Percentiles rank a stretch among this genome's conserved stretches.
Evolutionary conservation across 2,888 invertebrate genomes (phyloP).

Genomic region (Drosophila affinis): DNA sequence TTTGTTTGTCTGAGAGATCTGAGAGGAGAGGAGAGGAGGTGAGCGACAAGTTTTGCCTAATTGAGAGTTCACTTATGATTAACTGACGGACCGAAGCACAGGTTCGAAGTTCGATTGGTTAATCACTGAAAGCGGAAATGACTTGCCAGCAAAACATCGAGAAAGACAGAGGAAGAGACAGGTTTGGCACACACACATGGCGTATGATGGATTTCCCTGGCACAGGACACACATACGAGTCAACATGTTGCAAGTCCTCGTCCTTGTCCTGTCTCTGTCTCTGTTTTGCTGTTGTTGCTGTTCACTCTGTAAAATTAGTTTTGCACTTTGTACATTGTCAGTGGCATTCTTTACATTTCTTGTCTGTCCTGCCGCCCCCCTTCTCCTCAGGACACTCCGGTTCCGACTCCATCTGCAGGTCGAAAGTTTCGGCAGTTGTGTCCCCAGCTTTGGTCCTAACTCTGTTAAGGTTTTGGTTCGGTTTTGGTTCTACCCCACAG

Average conservation of each 20-base stretch:
- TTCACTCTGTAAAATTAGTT: constrained; percentile 80
- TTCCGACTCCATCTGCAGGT: not conserved
- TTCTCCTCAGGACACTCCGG: not conserved
- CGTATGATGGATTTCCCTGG: constrained; percentile 68
- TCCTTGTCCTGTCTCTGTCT: constrained; percentile 29
- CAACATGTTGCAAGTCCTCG: constrained; percentile 52
- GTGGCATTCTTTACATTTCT: constrained; percentile 77
- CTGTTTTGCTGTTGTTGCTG: constrained; percentile 31
- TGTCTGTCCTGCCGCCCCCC: constrained; percentile 35
- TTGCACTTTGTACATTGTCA: constrained; percentile 81
- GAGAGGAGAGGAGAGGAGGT: too few relatives aligned
- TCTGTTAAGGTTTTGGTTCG: constrained; percentile 64
- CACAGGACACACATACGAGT: constrained; percentile 27
- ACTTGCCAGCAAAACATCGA: not conserved
- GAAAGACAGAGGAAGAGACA: not conserved
- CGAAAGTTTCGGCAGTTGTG: constrained; percentile 48
- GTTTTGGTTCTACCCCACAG: constrained; percentile 56
- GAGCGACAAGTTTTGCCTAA: constrained; percentile 13
- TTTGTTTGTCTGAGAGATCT: not conserved
- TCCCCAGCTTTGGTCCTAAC: constrained; percentile 51
- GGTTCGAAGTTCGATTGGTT: constrained; percentile 33
- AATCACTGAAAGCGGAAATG: constrained; percentile 21
- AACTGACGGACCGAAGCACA: constrained; percentile 19
- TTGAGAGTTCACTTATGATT: constrained; percentile 26
- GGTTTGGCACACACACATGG: constrained; percentile 46